phyloP scores from a whole-genome alignment of 2,888 invertebrate species.

The Ochropleura plecta region DNA sequence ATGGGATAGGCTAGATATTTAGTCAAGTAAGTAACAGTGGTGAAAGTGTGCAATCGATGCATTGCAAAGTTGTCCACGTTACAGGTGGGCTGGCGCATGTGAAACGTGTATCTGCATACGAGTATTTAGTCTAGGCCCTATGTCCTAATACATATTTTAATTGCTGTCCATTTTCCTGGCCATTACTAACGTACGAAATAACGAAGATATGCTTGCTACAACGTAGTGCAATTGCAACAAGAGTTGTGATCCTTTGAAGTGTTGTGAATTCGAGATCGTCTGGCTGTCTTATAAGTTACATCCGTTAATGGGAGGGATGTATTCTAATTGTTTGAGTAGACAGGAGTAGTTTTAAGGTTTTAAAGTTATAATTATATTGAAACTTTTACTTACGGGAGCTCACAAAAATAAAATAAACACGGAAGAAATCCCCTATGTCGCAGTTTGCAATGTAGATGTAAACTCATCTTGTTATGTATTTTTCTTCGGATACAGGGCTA shows the following conservation, averaged over 20 bases:
- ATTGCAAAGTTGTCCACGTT: slow-evolving; percentile 49
- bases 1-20: slow-evolving; percentile 51
- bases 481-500: neutral
- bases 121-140: slow-evolving; percentile 27
- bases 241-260: neutral
- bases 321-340: neutral
- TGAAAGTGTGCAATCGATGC: slow-evolving; percentile 60
- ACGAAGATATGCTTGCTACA: neutral
- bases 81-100: slow-evolving; percentile 53
- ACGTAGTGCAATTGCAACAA: neutral
- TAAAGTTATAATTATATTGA: too few relatives aligned
- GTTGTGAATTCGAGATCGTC: neutral
- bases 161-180: slow-evolving; percentile 16
- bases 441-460: too few relatives aligned
- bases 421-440: too few relatives aligned
- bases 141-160: slow-evolving; percentile 34
- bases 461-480: neutral
- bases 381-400: too few relatives aligned
- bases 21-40: slow-evolving; percentile 55
- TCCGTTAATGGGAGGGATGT: neutral
- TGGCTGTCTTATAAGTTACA: neutral
- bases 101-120: slow-evolving; percentile 55
- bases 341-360: too few relatives aligned
- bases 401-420: too few relatives aligned
- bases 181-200: neutral